Base-by-base conservation (phyloP, 2,888 invertebrate genomes). In the Gortyna flavago region DNA sequence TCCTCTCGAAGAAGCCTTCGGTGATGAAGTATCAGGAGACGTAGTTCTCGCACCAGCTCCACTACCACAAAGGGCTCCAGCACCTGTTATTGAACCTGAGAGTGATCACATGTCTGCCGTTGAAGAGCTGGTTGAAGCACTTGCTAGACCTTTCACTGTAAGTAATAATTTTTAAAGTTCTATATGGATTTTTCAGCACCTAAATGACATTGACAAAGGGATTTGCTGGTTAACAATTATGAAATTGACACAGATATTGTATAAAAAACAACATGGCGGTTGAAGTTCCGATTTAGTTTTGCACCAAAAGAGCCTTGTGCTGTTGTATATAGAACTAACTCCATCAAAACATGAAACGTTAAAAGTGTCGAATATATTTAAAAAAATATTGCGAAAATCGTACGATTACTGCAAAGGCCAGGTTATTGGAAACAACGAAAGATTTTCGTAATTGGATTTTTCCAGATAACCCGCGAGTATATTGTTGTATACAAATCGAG, bases 101-200 rank as follows among this genome's bases (percentile, higher is more conserved):
- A 83, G 91, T 3, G 96, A 96, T 64, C 94, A 94, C 59, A 93
- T 95, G 90, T 94, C 95, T 4, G 93, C 95, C 57, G 93, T 95
- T 0, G 96, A 96, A 75, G 97, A 97, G 64, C 88, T 97, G 25
- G 96, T 96, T 3, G 96, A 97, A 81, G 96, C 96, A 3, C 84
- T 97, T 11, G 93, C 96, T 25, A 95, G 96, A 77, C 97, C 97
- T 13, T 97, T 97, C 76, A 96, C 96, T 83, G 97, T 97, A 81
- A 64, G 64, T 64, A 35, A 7, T 8, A 38, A 8, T 38, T 64
- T 64, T 7, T 38, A 38, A 8, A 64, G 7, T 16, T 11, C 35
- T 62, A 6, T 25, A 25, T 4, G 35, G 35, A 38, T 38, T 13
- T 35, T 35, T 35, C 6, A 13, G 13, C 11, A 1, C 21, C 6